These are phyloP conservation scores for Hyperopisus bebe DNA, from an alignment of 2,113 vertebrate species.

Conservation along the genomic window DNA sequence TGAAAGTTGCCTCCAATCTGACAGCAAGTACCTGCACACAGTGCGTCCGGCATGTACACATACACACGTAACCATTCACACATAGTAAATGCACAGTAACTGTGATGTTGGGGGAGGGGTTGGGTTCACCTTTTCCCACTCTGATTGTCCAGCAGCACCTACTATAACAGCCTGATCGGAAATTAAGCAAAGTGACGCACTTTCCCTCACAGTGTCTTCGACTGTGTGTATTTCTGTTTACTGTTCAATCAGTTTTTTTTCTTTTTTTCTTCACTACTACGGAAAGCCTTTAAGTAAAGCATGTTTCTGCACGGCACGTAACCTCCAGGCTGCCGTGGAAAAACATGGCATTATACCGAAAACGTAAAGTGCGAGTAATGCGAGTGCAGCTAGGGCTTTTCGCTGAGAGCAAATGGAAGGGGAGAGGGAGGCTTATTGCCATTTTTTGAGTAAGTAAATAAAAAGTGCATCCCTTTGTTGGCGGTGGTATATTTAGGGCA, in stretches of 20 bases:
- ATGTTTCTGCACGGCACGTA: not conserved
- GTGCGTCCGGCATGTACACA: not conserved
- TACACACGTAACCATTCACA: not conserved
- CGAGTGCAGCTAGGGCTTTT: slow-evolving; percentile 15
- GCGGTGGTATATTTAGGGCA: slow-evolving; percentile 22
- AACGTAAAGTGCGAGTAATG: not conserved
- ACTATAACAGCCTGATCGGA: not conserved
- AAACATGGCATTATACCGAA: not conserved
- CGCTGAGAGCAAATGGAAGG: slow-evolving; percentile 27
- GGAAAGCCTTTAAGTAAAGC: not conserved
- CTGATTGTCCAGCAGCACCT: not conserved
- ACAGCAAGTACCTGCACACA: not conserved
- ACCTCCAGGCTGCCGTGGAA: not conserved
- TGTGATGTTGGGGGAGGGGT: not conserved
- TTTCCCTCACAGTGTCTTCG: not conserved
- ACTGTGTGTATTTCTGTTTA: not conserved
- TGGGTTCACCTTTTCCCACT: not conserved
- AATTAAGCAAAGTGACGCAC: not conserved
- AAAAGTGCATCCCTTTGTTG: slow-evolving; percentile 6
- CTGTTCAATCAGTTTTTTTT: not conserved
- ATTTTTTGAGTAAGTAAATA: not conserved
- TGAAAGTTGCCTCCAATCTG: not conserved
- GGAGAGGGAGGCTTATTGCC: slow-evolving; percentile 25
- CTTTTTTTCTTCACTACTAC: not conserved
- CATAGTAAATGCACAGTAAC: not conserved